Base-by-base conservation (phyloP, 1,140 invertebrate species). In the Dinoponera quadriceps region DNA sequence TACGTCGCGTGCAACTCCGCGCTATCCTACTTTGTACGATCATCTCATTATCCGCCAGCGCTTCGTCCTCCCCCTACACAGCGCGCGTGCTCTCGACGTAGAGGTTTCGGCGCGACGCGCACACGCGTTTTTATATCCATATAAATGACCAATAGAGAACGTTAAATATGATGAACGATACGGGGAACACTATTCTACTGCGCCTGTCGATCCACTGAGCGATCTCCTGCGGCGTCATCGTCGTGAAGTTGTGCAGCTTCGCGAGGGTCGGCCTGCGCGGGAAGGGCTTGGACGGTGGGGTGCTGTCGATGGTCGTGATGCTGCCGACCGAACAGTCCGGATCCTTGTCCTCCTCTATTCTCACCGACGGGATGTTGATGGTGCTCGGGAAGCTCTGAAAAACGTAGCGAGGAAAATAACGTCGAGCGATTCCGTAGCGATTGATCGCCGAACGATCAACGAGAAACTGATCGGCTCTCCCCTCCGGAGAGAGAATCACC, bases 101-200 rank as follows among this genome's bases (percentile, higher is more conserved):
- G n/a, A 33, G 49, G 48, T 20, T 13, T 49, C n/a, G 65, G n/a
- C 14, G 18, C 16, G 57, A 38, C 16, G 18, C 14, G 29, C n/a
- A 48, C 16, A 22, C 29, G 3, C 14, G 59, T 13, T 59, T 81
- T 94, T 86, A 95, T 72, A 95, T 93, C 92, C 93, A 96, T 63
- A 97, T 97, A 90, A 97, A 97, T 33, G 96, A 96, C 97, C 97
- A 98, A 88, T 98, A 98, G 60, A 98, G 95, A 62, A 97, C 94
- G 90, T 98, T 98, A 90, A 98, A 98, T 59, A 97, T 95, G 0
- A 98, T 87, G 91, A 98, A 98, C 1, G 96, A 93, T 1, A 96
- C 89, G 0, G 98, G 98, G 91, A 98, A 98, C 2, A 97, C 92
- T 20, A 97, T 94, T 44, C 97, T 95, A 29, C 97, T 97, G 13